Evolutionary conservation across 2,888 invertebrate species (phyloP), one percentile per base, ranked within the genome.

Genomic region (Spisula subtruncata): DNA sequence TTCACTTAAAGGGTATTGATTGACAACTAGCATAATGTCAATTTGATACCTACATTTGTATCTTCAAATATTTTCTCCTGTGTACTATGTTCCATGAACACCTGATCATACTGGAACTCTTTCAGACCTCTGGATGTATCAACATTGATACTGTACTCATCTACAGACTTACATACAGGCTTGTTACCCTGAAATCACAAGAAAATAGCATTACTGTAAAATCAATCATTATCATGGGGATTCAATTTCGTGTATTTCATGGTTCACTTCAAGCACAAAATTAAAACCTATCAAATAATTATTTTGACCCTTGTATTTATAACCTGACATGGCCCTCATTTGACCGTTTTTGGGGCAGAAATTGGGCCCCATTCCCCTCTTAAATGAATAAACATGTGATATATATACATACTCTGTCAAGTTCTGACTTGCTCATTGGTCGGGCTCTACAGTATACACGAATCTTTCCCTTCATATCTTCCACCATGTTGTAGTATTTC

Each of bases 31-130:
- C n/a, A n/a, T n/a, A n/a, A n/a, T n/a, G n/a, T n/a, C n/a, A n/a
- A n/a, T n/a, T n/a, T n/a, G 25, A 35, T 25, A 93, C 95, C 94
- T 93, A 97, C 97, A 94, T 97, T 96, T 8, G 97, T 97, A 92
- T 97, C 97, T 86, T 96, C 96, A 93, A 97, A 97, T 87, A 97
- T 96, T 71, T 95, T 95, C 90, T 97, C 96, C 92, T 97, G 97
- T 32, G 95, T 91, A 79, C 94, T 93, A 60, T 96, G 94, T 25
- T 96, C 96, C 95, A 96, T 95, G 93, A 97, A 97, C 46, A 97
- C 94, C 66, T 95, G 93, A 93, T 97, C 97, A 93, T 96, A 97
- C 93, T 96, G 96, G 94, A 97, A 97, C 83, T 97, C 96, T 92
- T 96, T 97, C 32, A 93, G 90, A 0, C 97, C 97, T 83, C 97